A percentile compares a stretch with the other conserved stretches of the same genome.
Evolutionary conservation across 2,888 invertebrate genomes (phyloP).

Genomic region (Philaethria dido): DNA sequence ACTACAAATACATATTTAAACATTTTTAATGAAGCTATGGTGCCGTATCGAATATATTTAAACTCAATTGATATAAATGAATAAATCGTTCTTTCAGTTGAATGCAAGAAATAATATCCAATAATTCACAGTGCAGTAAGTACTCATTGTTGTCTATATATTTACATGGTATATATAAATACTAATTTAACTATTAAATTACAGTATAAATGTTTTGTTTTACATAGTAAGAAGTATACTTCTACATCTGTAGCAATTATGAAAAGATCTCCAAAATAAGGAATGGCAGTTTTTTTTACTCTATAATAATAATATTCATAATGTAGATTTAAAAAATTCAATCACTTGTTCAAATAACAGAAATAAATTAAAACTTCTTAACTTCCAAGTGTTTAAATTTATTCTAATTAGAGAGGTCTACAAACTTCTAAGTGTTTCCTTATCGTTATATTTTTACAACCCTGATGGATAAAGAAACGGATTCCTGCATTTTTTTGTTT

Average conservation of each 20-base stretch:
- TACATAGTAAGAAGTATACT: no score
- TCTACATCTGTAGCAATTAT: no score
- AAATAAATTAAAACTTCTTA: slow-evolving; percentile 52
- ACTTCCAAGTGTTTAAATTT: slow-evolving; percentile 47
- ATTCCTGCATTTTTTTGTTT: slow-evolving; percentile 67
- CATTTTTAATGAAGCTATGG: slow-evolving; percentile 32
- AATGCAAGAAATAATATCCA: slow-evolving; percentile 60
- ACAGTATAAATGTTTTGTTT: no score
- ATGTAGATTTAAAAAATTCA: slow-evolving; percentile 38
- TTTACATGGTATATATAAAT: no score
- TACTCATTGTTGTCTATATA: slow-evolving; percentile 45
- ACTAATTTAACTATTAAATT: no score
- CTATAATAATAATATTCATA: slow-evolving; percentile 18
- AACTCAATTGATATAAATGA: slow-evolving; percentile 44
- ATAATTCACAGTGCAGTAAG: slow-evolving; percentile 55
- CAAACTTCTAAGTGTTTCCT: slow-evolving; percentile 34
- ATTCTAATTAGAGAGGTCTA: slow-evolving; percentile 57
- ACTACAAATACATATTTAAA: not conserved
- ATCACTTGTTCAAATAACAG: slow-evolving; percentile 50
- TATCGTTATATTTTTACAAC: slow-evolving; percentile 50
- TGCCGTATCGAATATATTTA: slow-evolving; percentile 31
- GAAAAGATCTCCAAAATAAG: not conserved
- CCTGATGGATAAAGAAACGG: slow-evolving; percentile 54
- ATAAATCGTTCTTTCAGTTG: slow-evolving; percentile 50
- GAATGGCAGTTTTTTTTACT: not conserved